A percentile compares a stretch with the other conserved stretches of the same genome.
Evolutionary conservation across 2,888 invertebrate genomes (phyloP).

Genomic region (Zootermopsis nevadensis): DNA sequence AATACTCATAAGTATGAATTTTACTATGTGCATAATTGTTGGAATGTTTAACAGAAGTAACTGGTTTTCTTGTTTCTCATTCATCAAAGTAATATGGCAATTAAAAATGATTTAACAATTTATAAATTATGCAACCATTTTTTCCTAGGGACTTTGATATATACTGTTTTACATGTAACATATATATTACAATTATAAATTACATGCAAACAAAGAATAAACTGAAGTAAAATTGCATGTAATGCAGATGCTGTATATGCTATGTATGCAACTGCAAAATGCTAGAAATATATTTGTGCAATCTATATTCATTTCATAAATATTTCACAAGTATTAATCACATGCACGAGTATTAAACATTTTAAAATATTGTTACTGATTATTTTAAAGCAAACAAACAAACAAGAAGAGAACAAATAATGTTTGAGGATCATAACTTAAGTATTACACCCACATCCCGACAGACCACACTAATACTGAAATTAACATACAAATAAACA

Average conservation of each 20-base stretch:
- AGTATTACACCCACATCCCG: neutral
- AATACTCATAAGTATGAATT: too few species aligned
- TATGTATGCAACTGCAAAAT: neutral
- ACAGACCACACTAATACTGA: slow-evolving; percentile 37
- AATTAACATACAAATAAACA: slow-evolving; percentile 13
- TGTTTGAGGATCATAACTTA: slow-evolving; percentile 5
- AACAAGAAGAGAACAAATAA: neutral
- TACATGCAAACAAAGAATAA: neutral
- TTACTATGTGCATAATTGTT: too few species aligned
- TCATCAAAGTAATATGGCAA: neutral
- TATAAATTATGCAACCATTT: neutral
- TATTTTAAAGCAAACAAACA: neutral
- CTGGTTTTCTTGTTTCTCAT: neutral
- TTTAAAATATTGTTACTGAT: neutral
- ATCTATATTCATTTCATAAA: neutral
- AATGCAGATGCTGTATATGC: neutral
- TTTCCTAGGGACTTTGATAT: neutral
- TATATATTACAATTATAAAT: neutral
- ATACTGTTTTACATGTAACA: neutral
- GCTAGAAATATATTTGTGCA: slow-evolving; percentile 13
- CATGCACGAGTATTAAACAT: neutral
- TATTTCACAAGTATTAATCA: neutral
- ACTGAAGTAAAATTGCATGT: neutral
- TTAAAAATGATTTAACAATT: neutral
- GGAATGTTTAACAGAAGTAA: too few species aligned